Percentiles rank a stretch among this genome's conserved stretches.
Evolutionary conservation across 2,113 vertebrate species (phyloP).

Genomic region (Athene cunicularia): DNA sequence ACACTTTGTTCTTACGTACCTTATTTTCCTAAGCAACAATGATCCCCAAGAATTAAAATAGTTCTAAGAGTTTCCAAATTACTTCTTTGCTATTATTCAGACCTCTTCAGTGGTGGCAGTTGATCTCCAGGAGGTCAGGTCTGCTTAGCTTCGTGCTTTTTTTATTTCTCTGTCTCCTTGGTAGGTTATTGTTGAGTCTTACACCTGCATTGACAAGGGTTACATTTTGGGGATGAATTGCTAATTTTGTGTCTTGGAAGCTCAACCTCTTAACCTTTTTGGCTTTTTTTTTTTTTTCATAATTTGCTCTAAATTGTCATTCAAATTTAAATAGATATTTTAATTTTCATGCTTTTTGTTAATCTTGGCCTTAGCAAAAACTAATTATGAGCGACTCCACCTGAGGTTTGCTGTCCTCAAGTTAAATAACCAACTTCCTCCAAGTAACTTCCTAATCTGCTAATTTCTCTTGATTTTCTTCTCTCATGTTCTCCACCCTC

Average conservation of each 20-base stretch:
- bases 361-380: neutral
- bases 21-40: neutral
- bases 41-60: neutral
- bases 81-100: neutral
- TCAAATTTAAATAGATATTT: neutral
- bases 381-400: neutral
- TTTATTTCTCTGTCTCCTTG: neutral
- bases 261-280: neutral
- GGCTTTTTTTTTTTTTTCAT: neutral
- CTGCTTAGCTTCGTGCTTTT: neutral
- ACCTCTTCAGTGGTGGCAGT: too few relatives aligned
- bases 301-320: neutral
- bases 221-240: neutral
- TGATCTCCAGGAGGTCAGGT: neutral
- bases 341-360: neutral
- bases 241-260: neutral
- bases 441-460: conserved; percentile 38
- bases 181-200: too few relatives aligned
- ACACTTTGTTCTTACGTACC: neutral
- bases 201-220: neutral
- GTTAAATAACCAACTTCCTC: conserved; percentile 40
- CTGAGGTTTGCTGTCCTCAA: neutral
- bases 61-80: neutral
- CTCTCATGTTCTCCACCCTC: neutral
- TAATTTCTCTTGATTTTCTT: neutral